Evolutionary conservation across 2,888 invertebrate species (phyloP), one percentile per base, ranked within the genome.

Genomic region (Drosophila recens): DNA sequence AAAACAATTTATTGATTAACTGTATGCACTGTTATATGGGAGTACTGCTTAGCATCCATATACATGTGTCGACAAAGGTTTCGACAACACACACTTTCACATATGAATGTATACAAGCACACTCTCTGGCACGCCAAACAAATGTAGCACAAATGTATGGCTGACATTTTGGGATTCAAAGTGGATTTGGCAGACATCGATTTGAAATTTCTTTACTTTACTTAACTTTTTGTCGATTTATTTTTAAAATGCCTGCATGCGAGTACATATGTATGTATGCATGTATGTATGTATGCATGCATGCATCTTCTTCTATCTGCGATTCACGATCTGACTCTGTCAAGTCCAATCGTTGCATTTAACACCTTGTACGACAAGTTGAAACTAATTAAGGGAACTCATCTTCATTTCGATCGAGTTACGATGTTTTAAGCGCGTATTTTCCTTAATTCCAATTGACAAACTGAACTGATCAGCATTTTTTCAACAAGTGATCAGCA

Each of bases 101-200:
- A 36, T 36, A n/a, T n/a, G n/a, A n/a, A n/a, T n/a, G n/a, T n/a
- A 13, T 5, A 36, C 2, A 63, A 54, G 6, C 43, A 30, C 15
- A 42, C 30, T 40, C 20, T 23, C 34, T 65, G 61, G 52, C 58
- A 65, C 63, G 72, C 63, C 38, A 48, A 59, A 68, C 57, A 45
- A 74, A 82, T 78, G 81, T 75, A 59, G 72, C 69, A 75, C 67
- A 58, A 58, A 61, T 79, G 85, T 79, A 71, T 75, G 80, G 82
- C 69, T 84, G 83, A 84, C 88, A 84, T 85, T 84, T 84, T 68
- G 69, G 68, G 67, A 74, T 77, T 74, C 58, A 59, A 49, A 57
- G 65, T 56, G 75, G 82, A 82, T 82, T 82, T 80, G 76, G 72
- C 81, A 83, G 74, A 78, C 80, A 80, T 85, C 78, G 78, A 80